Evolutionary conservation across 2,113 vertebrate genomes (phyloP).

Genomic region (Syngnathus typhle): DNA sequence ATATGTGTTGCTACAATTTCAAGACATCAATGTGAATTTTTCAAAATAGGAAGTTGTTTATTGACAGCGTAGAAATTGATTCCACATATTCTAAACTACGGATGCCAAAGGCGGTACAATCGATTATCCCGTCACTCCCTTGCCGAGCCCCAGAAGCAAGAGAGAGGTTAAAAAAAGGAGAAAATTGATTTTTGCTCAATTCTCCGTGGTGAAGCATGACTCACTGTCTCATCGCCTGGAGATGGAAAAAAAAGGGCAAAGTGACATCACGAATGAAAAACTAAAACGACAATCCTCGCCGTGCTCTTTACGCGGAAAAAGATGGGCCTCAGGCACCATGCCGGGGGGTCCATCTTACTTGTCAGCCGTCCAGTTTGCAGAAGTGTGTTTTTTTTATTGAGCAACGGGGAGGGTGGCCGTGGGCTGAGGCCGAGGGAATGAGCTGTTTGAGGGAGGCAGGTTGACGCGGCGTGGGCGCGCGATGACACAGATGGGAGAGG

Average conservation of each 20-base stretch:
- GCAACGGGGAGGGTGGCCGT: background rate
- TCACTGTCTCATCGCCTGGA: conserved; percentile 31
- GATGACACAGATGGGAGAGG: conserved; percentile 12
- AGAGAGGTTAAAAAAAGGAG: conserved; percentile 19
- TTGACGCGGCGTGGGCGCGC: conserved; percentile 4
- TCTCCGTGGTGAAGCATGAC: conserved; percentile 50
- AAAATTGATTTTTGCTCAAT: conserved; percentile 56
- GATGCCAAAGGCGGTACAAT: conserved; percentile 33
- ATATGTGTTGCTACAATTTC: background rate
- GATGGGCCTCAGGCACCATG: conserved; percentile 8
- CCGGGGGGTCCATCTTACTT: conserved; percentile 4
- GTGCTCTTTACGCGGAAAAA: conserved; percentile 3
- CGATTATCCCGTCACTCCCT: conserved; percentile 28
- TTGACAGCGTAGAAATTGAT: no score
- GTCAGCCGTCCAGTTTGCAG: background rate
- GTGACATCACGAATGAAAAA: conserved; percentile 19
- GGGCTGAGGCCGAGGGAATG: conserved; percentile 2
- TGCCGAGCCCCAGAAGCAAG: conserved; percentile 1
- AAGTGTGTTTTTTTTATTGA: background rate
- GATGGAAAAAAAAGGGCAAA: conserved; percentile 23
- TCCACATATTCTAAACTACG: background rate
- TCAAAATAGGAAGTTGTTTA: background rate
- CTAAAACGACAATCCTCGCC: background rate
- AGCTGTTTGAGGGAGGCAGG: conserved; percentile 4
- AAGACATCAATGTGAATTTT: background rate